Evolutionary conservation across 2,113 vertebrate species (phyloP), one percentile per base, ranked within the genome.

Genomic region (Coptodon rendalli): DNA sequence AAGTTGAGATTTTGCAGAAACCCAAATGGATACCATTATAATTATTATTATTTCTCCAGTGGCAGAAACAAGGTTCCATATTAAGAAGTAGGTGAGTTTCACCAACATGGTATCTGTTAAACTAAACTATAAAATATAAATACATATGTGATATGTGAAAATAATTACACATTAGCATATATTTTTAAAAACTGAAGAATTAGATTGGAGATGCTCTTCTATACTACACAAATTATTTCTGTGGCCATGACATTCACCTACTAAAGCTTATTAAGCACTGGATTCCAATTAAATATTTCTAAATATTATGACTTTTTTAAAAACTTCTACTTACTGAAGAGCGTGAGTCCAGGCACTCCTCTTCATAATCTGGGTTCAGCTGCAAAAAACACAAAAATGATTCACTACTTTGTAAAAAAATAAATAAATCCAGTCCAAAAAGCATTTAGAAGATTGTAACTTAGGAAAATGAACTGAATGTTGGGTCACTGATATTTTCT

Each of bases 311-410:
- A 78, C 24, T 50, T 76, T 29, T 48, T 7, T 11, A 13, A 43
- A 78, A 50, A 29, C 3, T 1, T 78, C 43, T 59, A 97, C 98
- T 98, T 97, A 99, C 98, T 94, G 97, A 97, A 86, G 97, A 97
- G 94, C 97, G 97, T 90, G 96, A 97, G 94, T 98, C 98, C 94
- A 97, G 96, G 93, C 97, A 97, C 94, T 98, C 98, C 94, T 99
- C 98, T 95, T 98, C 98, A 97, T 98, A 99, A 90, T 99, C 98
- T 95, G 98, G 98, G 96, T 99, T 99, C 95, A 97, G 97, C 98
- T 99, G 96, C 95, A 97, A 95, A 68, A 84, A 73, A 91, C 7
- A 82, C 52, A 91, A 59, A 63, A 71, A 34, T 17, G n/a, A n/a
- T 61, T 85, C 31, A 80, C 5, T 19, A n/a, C 22, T 5, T 24